Evolutionary conservation across 2,797 vertebrate genomes (phyloP).

Genomic region (Gephyroberyx darwinii): DNA sequence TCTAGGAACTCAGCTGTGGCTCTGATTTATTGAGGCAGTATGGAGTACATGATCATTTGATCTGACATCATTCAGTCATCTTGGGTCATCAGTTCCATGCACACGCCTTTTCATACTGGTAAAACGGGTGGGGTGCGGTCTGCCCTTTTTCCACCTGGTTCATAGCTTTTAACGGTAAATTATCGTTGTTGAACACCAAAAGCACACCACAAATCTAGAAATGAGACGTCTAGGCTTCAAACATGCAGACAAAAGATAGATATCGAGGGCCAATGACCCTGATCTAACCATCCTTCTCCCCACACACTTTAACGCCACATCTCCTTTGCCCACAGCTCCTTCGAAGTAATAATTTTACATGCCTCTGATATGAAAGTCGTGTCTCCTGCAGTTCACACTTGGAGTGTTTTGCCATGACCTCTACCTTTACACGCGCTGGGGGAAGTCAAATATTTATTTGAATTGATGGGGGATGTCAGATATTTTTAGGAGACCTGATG

Average conservation of each 20-base stretch:
- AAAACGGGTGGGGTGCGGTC: slow-evolving; percentile 17
- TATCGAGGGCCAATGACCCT: not conserved
- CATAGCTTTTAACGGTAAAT: slow-evolving; percentile 18
- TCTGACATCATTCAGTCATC: slow-evolving; percentile 28
- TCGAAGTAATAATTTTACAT: slow-evolving; percentile 51
- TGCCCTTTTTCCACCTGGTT: slow-evolving; percentile 22
- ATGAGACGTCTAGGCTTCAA: not conserved
- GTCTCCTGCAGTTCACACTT: slow-evolving; percentile 39
- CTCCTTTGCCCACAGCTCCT: slow-evolving; percentile 34
- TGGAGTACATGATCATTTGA: slow-evolving; percentile 1
- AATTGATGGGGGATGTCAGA: slow-evolving; percentile 35
- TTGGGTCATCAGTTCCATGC: too few relatives aligned
- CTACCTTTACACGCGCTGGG: slow-evolving; percentile 35
- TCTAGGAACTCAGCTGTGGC: too few relatives aligned
- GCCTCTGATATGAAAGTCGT: slow-evolving; percentile 44
- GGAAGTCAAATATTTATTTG: slow-evolving; percentile 63
- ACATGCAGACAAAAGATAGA: slow-evolving; percentile 4
- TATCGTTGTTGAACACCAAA: slow-evolving; percentile 15
- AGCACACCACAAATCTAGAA: not conserved
- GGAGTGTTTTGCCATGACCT: slow-evolving; percentile 11
- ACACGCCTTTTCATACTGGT: too few relatives aligned
- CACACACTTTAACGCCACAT: slow-evolving; percentile 23
- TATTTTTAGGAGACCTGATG: slow-evolving; percentile 21
- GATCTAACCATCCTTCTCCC: not conserved
- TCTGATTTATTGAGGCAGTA: slow-evolving; percentile 1